Evolutionary conservation across 2,888 invertebrate genomes (phyloP).

Genomic region (Epirrhoe tristata): DNA sequence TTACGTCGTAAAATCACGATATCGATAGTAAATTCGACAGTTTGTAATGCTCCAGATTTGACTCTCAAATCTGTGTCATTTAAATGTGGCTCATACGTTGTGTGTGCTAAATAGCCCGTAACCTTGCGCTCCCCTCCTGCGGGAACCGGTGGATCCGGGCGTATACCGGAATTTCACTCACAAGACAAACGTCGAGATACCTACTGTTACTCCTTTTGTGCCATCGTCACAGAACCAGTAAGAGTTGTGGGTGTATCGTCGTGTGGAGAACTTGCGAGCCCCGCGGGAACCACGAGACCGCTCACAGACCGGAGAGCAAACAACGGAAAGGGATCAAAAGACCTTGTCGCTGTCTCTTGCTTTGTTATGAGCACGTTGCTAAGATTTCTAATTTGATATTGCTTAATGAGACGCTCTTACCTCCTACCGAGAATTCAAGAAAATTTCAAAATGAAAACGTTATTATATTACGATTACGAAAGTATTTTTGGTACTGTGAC

Average conservation of each 20-base stretch:
- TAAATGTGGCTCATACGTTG: slow-evolving; percentile 53
- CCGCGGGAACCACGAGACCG: slow-evolving; percentile 42
- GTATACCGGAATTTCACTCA: slow-evolving; percentile 62
- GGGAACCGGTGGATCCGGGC: slow-evolving; percentile 71
- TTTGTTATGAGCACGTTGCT: slow-evolving; percentile 38
- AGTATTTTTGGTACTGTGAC: background rate
- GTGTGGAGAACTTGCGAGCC: slow-evolving; percentile 49
- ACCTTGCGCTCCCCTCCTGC: slow-evolving; percentile 77
- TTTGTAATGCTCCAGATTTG: slow-evolving; percentile 18
- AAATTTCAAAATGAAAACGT: background rate
- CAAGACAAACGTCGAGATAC: slow-evolving; percentile 53
- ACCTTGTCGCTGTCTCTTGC: slow-evolving; percentile 44
- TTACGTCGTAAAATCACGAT: background rate
- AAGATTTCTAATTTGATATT: slow-evolving; percentile 32
- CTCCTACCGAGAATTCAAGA: slow-evolving; percentile 1
- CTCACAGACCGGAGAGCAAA: slow-evolving; percentile 49
- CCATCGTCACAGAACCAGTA: slow-evolving; percentile 5
- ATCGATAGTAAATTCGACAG: background rate
- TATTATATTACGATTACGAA: background rate
- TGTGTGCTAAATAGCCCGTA: slow-evolving; percentile 70
- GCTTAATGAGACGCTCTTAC: slow-evolving; percentile 4
- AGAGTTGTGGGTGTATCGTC: slow-evolving; percentile 45
- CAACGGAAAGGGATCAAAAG: slow-evolving; percentile 49
- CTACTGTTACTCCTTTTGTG: slow-evolving; percentile 16
- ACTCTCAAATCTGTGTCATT: slow-evolving; percentile 34